A percentile compares a stretch with the other conserved stretches of the same genome.
Conservation (phyloP, 2,797 vertebrate species). For the Podarcis lilfordi region DNA sequence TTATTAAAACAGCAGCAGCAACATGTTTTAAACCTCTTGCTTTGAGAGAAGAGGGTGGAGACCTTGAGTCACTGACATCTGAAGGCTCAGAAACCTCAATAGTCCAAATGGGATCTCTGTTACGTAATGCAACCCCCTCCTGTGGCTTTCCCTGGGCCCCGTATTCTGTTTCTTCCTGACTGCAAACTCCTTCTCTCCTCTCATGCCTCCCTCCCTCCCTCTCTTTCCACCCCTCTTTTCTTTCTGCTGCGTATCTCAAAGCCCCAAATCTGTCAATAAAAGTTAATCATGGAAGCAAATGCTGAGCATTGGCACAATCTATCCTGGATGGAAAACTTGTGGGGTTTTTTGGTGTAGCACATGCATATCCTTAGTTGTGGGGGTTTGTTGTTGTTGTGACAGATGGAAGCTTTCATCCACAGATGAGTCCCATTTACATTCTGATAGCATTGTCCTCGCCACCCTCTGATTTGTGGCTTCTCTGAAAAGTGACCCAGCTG, state of each 20-base stretch:
- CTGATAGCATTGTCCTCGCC: constrained; percentile 34
- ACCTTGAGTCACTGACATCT: not conserved
- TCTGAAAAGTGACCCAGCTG: constrained; percentile 13
- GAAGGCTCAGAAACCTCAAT: not conserved
- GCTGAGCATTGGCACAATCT: not conserved
- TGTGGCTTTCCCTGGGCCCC: not conserved
- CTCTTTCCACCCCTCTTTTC: not conserved
- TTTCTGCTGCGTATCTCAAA: not conserved
- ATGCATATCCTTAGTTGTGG: not conserved
- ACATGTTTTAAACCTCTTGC: not conserved
- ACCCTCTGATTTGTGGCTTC: constrained; percentile 4
- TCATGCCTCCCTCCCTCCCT: not conserved
- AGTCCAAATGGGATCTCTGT: not conserved
- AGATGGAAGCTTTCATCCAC: constrained; percentile 8
- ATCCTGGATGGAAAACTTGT: not conserved
- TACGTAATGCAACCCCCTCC: not conserved
- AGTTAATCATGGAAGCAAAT: not conserved
- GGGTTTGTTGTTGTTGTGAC: not conserved
- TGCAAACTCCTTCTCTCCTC: not conserved
- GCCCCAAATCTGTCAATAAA: constrained; percentile 3
- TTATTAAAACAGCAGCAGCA: not conserved
- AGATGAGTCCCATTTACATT: constrained; percentile 15
- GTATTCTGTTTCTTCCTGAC: not conserved
- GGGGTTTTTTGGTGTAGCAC: constrained; percentile 9
- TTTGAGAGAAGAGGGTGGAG: not conserved